Evolutionary conservation across 2,888 invertebrate genomes (phyloP), one percentile per base, ranked within the genome.

Genomic region (Tinea semifulvella): DNA sequence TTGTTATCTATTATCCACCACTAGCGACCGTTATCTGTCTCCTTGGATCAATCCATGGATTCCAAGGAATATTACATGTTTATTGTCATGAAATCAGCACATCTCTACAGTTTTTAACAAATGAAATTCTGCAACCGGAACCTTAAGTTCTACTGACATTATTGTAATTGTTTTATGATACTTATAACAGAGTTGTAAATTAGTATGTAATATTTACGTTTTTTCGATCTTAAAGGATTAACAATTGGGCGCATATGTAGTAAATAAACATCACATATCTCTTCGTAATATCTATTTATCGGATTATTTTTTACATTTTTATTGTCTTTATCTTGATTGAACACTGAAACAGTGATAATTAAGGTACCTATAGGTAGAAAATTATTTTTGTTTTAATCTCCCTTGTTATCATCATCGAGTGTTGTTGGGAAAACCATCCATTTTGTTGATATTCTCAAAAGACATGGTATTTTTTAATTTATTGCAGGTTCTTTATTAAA

Each of bases 241-340:
- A 13, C 13, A 14, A 14, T 31, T 31, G 31, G 5, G 7, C 31
- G 10, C 31, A 31, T 31, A 31, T 31, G 31, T 36, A 36, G 36
- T 36, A 36, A 36, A 36, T 36, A 36, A 36, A 36, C 36, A 16
- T 18, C 3, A 18, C 36, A 36, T 36, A 36, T 36, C 36, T 10
- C 16, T 31, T 31, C 31, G 11, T 31, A 31, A 14, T 31, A 31
- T 36, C 22, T 22, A 40, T 40, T 43, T 31, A 43, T 55, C 54
- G 61, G 67, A 68, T 72, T 67, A 67, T 48, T 47, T 47, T 50
- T 57, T 57, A 62, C 57, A 53, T 54, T 63, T 70, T 71, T 68
- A 73, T 68, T 66, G 59, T 50, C 38, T 49, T 52, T 67, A 72
- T 73, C 70, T 66, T 72, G 68, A 72, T 73, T 68, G 36, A 36